These are phyloP conservation scores for Oxytorus armatus DNA, from an alignment of 2,888 invertebrate species.

Conservation along the genomic window DNA sequence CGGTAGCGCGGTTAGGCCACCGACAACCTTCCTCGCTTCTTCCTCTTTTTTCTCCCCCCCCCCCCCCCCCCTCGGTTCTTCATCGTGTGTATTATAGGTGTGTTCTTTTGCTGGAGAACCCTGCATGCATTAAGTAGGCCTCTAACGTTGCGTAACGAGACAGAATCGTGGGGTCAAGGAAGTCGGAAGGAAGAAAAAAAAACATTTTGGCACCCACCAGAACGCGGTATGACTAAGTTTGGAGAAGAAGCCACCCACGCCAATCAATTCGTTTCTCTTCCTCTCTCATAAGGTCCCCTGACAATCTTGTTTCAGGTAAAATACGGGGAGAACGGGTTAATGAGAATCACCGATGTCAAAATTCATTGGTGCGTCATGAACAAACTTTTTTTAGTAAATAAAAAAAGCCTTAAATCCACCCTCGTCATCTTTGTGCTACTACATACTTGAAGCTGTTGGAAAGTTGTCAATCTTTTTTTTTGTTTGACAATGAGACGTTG, in stretches of 20 bases:
- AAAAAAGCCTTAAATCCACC: background rate
- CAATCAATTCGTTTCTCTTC: background rate
- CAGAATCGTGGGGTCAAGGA: slow-evolving; percentile 29
- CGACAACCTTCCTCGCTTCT: slow-evolving; percentile 56
- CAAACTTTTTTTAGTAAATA: background rate
- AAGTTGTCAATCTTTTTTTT: no score
- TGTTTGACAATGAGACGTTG: no score
- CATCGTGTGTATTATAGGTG: slow-evolving; percentile 2
- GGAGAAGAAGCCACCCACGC: slow-evolving; percentile 29
- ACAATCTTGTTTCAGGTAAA: background rate
- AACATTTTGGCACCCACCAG: slow-evolving; percentile 15
- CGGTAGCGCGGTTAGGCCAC: slow-evolving; percentile 57
- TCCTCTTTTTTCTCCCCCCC: slow-evolving; percentile 63
- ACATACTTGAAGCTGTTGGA: no score
- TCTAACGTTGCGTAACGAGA: slow-evolving; percentile 68
- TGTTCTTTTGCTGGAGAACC: slow-evolving; percentile 16
- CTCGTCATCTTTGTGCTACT: background rate
- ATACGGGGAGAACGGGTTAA: background rate
- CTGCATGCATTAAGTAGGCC: slow-evolving; percentile 58
- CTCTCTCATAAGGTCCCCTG: background rate
- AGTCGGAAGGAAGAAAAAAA: background rate
- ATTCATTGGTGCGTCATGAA: background rate
- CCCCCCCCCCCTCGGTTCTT: slow-evolving; percentile 55
- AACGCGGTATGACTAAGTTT: slow-evolving; percentile 12
- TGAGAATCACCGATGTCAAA: background rate